Conservation (phyloP, 2,888 invertebrate species). For the Orthonevra nobilis region DNA sequence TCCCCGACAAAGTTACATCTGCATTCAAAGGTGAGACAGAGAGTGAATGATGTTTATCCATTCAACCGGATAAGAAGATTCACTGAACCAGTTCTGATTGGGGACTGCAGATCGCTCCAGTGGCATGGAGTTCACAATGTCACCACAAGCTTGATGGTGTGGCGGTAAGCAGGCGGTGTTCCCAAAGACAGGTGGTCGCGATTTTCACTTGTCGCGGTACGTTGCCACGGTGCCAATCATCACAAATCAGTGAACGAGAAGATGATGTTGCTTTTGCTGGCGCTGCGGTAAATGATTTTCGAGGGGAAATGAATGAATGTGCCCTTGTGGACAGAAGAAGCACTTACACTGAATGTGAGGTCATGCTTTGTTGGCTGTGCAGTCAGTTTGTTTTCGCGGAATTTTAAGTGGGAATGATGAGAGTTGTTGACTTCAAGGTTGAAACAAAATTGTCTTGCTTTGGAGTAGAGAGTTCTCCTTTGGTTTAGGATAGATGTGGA, state of each 20-base stretch:
- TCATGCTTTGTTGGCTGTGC: slow-evolving; percentile 19
- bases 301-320: slow-evolving; percentile 35
- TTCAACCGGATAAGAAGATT: slow-evolving; percentile 66
- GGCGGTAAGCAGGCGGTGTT: neutral
- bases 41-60: slow-evolving; percentile 51
- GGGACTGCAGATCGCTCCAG: too few species aligned
- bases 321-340: slow-evolving; percentile 1
- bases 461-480: too few species aligned
- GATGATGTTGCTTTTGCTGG: neutral
- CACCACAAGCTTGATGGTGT: neutral
- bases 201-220: slow-evolving; percentile 9
- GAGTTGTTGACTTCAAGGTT: slow-evolving; percentile 46
- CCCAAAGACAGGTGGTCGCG: slow-evolving; percentile 60
- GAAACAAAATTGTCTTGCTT: neutral
- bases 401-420: slow-evolving; percentile 18
- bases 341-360: slow-evolving; percentile 56
- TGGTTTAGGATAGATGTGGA: too few species aligned
- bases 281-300: slow-evolving; percentile 24
- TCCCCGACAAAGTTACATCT: slow-evolving; percentile 26
- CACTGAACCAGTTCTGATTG: slow-evolving; percentile 66
- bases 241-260: slow-evolving; percentile 53
- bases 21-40: slow-evolving; percentile 8
- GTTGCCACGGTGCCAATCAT: slow-evolving; percentile 41
- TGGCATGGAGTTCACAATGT: slow-evolving; percentile 46
- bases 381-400: slow-evolving; percentile 21